Base-by-base conservation (phyloP, 2,888 invertebrate species). In the Pecten maximus region DNA sequence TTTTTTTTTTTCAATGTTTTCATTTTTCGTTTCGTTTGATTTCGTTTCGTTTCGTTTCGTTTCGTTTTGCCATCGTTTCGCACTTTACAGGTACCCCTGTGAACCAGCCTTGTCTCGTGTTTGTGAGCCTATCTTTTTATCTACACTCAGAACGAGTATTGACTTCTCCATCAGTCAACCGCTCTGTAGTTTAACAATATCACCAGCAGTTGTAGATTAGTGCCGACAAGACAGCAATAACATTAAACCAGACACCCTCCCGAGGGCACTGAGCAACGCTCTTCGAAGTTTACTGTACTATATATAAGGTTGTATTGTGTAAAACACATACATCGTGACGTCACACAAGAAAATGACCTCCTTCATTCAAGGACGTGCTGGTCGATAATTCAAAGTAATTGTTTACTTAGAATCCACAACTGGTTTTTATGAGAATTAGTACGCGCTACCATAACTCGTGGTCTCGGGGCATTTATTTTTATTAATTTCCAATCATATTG, bases 241-340 rank as follows among this genome's bases (percentile, higher is more conserved):
- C 74, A 15, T 35, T 35, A 10, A 19, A 74, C 35, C 35, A 74
- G 74, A 74, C 28, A 74, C 74, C 35, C 6, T 35, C 74, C 74
- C 74, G 28, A 74, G 74, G 74, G 74, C 74, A 74, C 74, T 6
- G 74, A 74, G 74, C 23, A 74, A 28, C 35, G 74, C 74, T 74
- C 74, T 28, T 12, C 35, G 10, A 74, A 74, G 35, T 74, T 74
- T 74, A 54, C 23, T 54, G 19, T 54, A 23, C 54, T 19, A 54
- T 54, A 23, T 19, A 23, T 23, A 54, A 54, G 54, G 23, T 54
- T 54, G 54, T 54, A n/a, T 19, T 54, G 54, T 54, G 54, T n/a
- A 54, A 6, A 54, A n/a, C 6, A 19, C 54, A 54, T 19, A 23
- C 54, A 54, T 23, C 54, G n/a, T 54, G 54, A 54, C 54, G n/a